These are phyloP conservation scores for Tetramorium parvispinum DNA, from an alignment of 1,140 invertebrate species.

Conservation along the genomic window DNA sequence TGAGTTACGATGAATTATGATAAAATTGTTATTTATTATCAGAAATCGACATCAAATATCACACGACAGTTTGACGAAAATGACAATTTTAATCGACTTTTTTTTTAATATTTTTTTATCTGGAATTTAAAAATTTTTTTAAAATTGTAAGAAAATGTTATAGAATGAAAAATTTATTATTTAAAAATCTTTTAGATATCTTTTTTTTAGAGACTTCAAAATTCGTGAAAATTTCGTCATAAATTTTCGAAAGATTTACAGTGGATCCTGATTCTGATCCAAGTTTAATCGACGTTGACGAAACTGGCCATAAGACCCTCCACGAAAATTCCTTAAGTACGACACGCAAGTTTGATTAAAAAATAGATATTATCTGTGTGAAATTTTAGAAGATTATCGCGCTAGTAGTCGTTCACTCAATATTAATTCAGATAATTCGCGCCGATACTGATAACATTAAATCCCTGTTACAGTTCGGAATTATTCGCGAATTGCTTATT, in stretches of 20 bases:
- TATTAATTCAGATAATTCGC: conserved; percentile 13
- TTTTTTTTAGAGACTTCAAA: not conserved
- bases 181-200: conserved; percentile 13
- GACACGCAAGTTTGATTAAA: conserved; percentile 64
- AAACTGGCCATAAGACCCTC: not conserved
- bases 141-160: conserved; percentile 24
- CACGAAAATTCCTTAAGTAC: conserved; percentile 41
- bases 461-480: conserved; percentile 6
- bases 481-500: not conserved
- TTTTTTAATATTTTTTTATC: not conserved
- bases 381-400: conserved; percentile 48
- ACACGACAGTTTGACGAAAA: not conserved
- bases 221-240: not conserved
- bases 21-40: not conserved
- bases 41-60: not conserved
- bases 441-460: conserved; percentile 16
- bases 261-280: not conserved
- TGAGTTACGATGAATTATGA: not conserved
- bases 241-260: not conserved
- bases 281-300: conserved; percentile 17
- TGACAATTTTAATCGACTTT: not conserved
- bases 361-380: conserved; percentile 65
- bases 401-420: conserved; percentile 16
- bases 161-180: conserved; percentile 25
- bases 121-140: conserved; percentile 19